A percentile compares a stretch with the other conserved stretches of the same genome.
phyloP scores from a whole-genome alignment of 23 tunicate species.

The Halocynthia roretzi region DNA sequence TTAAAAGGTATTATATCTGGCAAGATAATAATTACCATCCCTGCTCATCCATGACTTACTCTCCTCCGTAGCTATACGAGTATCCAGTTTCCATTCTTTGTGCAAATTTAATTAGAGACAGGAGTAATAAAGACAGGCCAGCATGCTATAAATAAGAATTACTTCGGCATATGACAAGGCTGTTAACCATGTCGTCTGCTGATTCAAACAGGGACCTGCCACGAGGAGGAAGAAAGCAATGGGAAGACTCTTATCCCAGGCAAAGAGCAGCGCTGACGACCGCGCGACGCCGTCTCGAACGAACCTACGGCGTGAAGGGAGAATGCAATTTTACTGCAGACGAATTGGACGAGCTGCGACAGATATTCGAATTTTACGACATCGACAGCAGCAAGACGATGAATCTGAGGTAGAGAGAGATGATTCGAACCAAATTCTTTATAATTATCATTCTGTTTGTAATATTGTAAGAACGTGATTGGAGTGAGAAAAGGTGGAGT shows the following conservation, averaged over 20 bases:
- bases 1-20: too few species aligned
- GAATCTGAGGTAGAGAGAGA: conserved; percentile 42
- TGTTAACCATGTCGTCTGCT: background rate
- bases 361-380: conserved; percentile 83
- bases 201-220: conserved; percentile 1
- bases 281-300: conserved; percentile 35
- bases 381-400: conserved; percentile 63
- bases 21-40: too few species aligned
- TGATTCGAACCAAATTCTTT: too few species aligned
- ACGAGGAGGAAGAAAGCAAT: conserved; percentile 13
- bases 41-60: too few species aligned
- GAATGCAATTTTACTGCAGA: conserved; percentile 31
- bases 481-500: too few species aligned
- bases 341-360: conserved; percentile 71
- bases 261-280: conserved; percentile 9
- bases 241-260: background rate
- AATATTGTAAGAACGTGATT: too few species aligned
- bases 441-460: too few species aligned
- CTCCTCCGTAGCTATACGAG: too few species aligned
- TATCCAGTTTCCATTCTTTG: too few species aligned
- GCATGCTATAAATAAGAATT: too few species aligned
- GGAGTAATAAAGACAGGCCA: too few species aligned
- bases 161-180: background rate
- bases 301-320: conserved; percentile 40
- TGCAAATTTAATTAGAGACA: too few species aligned